These are phyloP conservation scores for Sabellastarte sp. DNA, from an alignment of 2,888 invertebrate species.

Conservation along the genomic window DNA sequence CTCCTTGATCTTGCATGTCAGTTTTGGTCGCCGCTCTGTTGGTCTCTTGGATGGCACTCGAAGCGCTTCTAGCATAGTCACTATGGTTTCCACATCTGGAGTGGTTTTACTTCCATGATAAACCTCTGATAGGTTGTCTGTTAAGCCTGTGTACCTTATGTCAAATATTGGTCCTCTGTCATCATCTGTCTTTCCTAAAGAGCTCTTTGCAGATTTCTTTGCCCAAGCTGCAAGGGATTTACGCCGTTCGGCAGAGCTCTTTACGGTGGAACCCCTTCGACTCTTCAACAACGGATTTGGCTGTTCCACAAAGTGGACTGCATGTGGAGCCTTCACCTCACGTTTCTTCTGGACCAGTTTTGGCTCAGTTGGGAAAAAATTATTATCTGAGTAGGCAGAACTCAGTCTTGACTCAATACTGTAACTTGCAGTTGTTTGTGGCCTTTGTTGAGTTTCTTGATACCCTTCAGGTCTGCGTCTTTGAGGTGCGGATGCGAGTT, in stretches of 20 bases:
- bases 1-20: not conserved
- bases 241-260: no score
- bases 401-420: no score
- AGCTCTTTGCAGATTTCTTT: no score
- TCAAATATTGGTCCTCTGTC: not conserved
- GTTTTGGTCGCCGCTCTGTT: not conserved
- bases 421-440: no score
- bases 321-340: no score
- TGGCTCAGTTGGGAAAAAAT: not conserved
- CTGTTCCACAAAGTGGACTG: no score
- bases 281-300: no score
- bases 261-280: no score
- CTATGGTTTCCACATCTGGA: not conserved
- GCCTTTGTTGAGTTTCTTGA: no score
- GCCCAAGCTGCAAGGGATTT: no score
- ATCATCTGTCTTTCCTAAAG: not conserved
- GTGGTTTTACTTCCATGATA: not conserved
- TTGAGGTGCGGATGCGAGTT: not conserved
- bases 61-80: not conserved
- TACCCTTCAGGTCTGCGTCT: not conserved
- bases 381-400: not conserved
- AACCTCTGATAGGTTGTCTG: not conserved
- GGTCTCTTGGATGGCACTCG: not conserved
- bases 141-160: no score
- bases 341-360: not conserved